A percentile compares a stretch with the other conserved stretches of the same genome.
These are phyloP conservation scores for Tenthredo distinguenda DNA, from an alignment of 2,888 invertebrate species.

Conservation along the genomic window DNA sequence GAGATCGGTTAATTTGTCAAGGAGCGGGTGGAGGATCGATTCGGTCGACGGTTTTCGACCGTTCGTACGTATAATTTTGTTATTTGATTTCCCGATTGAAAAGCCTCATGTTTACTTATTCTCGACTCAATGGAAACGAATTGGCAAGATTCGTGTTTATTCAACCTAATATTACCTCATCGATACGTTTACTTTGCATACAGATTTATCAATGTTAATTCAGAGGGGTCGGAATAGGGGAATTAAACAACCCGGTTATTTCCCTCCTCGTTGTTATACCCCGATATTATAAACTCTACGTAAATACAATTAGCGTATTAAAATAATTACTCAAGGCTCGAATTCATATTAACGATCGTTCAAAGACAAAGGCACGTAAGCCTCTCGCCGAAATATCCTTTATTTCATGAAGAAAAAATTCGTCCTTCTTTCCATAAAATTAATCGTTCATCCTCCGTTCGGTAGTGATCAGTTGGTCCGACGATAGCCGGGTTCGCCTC, in stretches of 20 bases:
- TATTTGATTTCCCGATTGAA: slow-evolving; percentile 21
- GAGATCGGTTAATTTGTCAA: background rate
- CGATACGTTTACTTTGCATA: slow-evolving; percentile 27
- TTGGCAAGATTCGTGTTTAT: slow-evolving; percentile 22
- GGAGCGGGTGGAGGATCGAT: background rate
- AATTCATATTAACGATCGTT: background rate
- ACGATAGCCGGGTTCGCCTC: background rate
- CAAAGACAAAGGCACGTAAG: background rate
- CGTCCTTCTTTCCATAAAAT: no score
- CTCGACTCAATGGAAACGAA: slow-evolving; percentile 10
- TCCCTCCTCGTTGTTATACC: no score
- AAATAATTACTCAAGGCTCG: background rate
- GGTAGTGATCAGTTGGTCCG: background rate
- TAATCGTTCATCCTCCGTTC: no score
- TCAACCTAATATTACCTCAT: slow-evolving; percentile 22
- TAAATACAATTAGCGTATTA: background rate
- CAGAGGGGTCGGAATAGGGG: background rate
- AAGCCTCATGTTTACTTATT: slow-evolving; percentile 35
- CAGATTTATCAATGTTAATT: slow-evolving; percentile 24
- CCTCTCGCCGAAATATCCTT: no score
- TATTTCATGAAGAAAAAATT: no score
- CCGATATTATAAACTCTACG: background rate
- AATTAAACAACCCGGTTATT: background rate
- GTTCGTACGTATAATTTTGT: slow-evolving; percentile 5
- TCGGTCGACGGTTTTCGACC: background rate